Conservation (phyloP, 2,113 vertebrate genomes). For the Corythoichthys intestinalis region DNA sequence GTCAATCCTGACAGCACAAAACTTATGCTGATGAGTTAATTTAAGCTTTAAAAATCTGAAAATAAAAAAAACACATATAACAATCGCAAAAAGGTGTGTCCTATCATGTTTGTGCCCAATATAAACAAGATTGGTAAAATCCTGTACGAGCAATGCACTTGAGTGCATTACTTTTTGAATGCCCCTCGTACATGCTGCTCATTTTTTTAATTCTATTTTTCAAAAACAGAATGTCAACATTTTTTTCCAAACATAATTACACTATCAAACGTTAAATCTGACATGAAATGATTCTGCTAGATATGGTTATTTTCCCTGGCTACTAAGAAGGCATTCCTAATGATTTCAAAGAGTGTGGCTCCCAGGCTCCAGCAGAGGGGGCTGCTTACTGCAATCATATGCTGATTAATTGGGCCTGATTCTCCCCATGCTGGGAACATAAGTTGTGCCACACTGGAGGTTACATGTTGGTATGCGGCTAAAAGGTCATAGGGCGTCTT, state of each 20-base stretch:
- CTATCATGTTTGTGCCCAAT: too few species aligned
- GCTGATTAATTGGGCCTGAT: conserved; percentile 76
- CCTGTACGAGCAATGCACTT: too few species aligned
- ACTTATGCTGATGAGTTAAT: too few species aligned
- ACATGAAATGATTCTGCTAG: conserved; percentile 23
- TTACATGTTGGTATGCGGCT: conserved; percentile 71
- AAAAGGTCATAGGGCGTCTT: conserved; percentile 68
- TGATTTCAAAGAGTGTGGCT: conserved; percentile 65
- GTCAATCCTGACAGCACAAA: too few species aligned
- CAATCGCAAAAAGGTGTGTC: too few species aligned
- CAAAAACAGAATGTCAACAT: conserved; percentile 32
- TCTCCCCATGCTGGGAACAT: conserved; percentile 75
- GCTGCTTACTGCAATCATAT: conserved; percentile 75
- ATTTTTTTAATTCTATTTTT: neutral
- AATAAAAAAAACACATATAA: too few species aligned
- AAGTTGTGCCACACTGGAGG: conserved; percentile 72
- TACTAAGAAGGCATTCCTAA: conserved; percentile 52
- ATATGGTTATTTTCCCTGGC: conserved; percentile 54
- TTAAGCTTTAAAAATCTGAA: too few species aligned
- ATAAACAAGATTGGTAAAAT: too few species aligned
- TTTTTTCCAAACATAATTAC: too few species aligned
- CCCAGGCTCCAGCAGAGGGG: conserved; percentile 74
- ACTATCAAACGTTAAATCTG: neutral
- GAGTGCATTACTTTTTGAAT: too few species aligned
- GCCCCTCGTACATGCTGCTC: neutral